Percentiles rank a stretch among this genome's conserved stretches.
These are phyloP conservation scores for Phyto melanocephala DNA, from an alignment of 2,888 invertebrate genomes.

Conservation along the genomic window DNA sequence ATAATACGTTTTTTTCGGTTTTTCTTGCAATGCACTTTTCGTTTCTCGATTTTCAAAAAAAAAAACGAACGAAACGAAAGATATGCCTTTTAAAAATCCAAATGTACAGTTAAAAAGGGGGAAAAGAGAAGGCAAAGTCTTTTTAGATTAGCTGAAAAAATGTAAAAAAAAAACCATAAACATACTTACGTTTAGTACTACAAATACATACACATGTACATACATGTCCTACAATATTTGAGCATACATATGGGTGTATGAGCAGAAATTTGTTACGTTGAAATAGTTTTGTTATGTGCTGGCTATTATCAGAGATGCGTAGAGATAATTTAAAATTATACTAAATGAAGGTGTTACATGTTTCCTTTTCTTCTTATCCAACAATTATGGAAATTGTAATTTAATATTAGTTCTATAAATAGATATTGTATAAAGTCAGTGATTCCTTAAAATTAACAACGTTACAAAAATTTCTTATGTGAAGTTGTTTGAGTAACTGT, in stretches of 20 bases:
- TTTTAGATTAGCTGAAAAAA: conserved; percentile 28
- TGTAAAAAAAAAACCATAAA: background rate
- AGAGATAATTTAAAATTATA: background rate
- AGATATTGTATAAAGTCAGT: too few species aligned
- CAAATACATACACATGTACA: conserved; percentile 20
- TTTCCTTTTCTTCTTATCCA: too few species aligned
- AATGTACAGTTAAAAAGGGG: conserved; percentile 30
- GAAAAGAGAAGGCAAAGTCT: background rate
- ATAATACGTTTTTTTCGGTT: conserved; percentile 70
- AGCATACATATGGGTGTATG: conserved; percentile 5
- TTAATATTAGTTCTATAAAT: too few species aligned
- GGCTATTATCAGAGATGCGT: background rate
- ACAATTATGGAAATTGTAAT: too few species aligned
- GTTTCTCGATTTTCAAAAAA: conserved; percentile 17
- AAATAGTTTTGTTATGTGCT: background rate
- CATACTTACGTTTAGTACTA: background rate
- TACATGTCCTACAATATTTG: too few species aligned
- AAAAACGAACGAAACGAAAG: conserved; percentile 4
- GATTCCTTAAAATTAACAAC: too few species aligned
- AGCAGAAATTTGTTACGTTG: background rate
- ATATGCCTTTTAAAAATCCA: background rate
- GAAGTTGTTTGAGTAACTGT: too few species aligned
- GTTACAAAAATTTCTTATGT: too few species aligned
- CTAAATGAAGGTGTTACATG: too few species aligned
- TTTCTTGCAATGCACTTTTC: conserved; percentile 29